Base-by-base conservation (phyloP, 2,797 vertebrate genomes). In the Eulemur mongoz region DNA sequence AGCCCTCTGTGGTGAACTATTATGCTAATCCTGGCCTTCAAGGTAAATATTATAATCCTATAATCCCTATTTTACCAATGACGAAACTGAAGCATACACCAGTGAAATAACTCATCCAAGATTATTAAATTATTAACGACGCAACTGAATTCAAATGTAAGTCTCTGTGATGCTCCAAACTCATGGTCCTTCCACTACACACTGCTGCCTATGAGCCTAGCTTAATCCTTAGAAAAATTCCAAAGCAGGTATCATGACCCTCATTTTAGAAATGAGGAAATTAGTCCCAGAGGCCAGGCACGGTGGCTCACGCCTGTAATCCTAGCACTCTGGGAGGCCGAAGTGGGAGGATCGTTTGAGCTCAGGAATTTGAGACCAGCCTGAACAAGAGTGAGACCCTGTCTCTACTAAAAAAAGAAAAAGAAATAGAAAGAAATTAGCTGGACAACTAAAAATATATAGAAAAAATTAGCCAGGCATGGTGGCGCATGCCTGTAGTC, bases 91-190 rank as follows among this genome's bases (percentile, higher is more conserved):
- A 35, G 61, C 40, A 81, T 57, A 85, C 18, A 57, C 12, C 15
- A 35, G 52, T 90, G 65, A 93, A 93, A 93, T 59, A 91, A 86
- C 30, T 22, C 75, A 65, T 59, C 32, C 48, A 65, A 89, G 67
- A n/a, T 43, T 30, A 61, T 61, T 52, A 70, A 75, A 91, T 89
- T 78, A 72, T 50, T 89, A 52, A 72, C 32, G 25, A 80, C 50
- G 84, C 67, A 95, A 67, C 1, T 63, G 15, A 20, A 84, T 73
- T 96, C 63, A 91, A 48, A 48, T 22, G 6, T 20, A 81, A 75
- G 10, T 73, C 38, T 90, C 86, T 90, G 65, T 82, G 52, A 65
- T 25, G 57, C 40, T 30, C 54, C 2, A 90, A 87, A 54, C 9
- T n/a, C 35, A 73, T 17, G 30, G 32, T 91, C 45, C 75, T 90